phyloP scores from a whole-genome alignment of 2,113 vertebrate species.

The Stegostoma tigrinum region DNA sequence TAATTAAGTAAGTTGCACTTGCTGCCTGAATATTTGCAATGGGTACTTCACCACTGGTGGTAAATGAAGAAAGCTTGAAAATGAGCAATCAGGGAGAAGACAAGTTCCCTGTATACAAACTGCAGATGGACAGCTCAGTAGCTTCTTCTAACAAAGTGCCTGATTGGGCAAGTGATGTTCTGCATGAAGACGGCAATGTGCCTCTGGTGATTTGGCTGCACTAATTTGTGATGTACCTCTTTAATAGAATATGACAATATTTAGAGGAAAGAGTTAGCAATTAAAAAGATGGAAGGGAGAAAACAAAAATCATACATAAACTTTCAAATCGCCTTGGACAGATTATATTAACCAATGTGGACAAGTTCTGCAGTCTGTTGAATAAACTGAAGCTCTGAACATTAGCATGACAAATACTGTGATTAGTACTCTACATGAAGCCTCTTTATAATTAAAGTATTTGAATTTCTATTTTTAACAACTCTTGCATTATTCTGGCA shows the following conservation, averaged over 20 bases:
- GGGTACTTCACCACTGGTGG: not conserved
- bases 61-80: not conserved
- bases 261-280: not conserved
- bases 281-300: not conserved
- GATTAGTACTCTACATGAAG: not conserved
- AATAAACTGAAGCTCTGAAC: not conserved
- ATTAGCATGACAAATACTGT: slow-evolving; percentile 5
- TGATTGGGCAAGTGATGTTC: slow-evolving; percentile 12
- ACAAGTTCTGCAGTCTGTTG: not conserved
- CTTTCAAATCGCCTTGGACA: slow-evolving; percentile 30
- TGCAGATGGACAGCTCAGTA: not conserved
- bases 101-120: not conserved
- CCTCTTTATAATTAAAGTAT: not conserved
- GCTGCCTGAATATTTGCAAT: not conserved
- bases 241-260: slow-evolving; percentile 25
- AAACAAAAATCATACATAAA: not conserved
- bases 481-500: slow-evolving; percentile 15
- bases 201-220: slow-evolving; percentile 11
- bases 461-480: not conserved
- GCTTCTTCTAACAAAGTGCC: not conserved
- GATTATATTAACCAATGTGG: slow-evolving; percentile 28
- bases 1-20: not conserved
- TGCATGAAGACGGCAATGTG: not conserved
- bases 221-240: slow-evolving; percentile 20
- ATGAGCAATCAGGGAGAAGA: not conserved